phyloP scores from a whole-genome alignment of 2,797 vertebrate species.

The Decapterus maruadsi region DNA sequence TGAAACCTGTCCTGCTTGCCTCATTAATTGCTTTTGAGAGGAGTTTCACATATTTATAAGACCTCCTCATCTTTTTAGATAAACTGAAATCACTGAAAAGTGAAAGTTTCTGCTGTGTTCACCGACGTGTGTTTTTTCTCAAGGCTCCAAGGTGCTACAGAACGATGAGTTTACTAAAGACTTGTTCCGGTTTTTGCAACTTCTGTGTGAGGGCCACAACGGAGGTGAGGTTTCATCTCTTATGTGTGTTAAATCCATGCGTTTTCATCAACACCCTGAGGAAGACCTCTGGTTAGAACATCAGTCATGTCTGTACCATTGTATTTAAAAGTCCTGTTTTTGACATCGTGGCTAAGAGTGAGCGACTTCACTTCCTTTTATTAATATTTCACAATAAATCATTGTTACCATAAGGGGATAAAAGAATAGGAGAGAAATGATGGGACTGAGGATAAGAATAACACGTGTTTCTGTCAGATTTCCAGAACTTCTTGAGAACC shows the following conservation, averaged over 20 bases:
- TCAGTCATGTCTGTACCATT: no score
- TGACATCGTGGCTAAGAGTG: no score
- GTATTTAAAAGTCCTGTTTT: no score
- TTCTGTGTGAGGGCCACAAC: slow-evolving; percentile 99
- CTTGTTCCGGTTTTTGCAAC: slow-evolving; percentile 98
- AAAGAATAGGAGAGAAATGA: background rate
- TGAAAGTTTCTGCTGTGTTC: slow-evolving; percentile 21
- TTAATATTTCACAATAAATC: background rate
- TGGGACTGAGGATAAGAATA: background rate
- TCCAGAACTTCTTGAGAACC: slow-evolving; percentile 98
- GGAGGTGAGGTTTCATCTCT: slow-evolving; percentile 86
- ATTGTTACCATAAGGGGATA: background rate
- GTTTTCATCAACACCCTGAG: background rate
- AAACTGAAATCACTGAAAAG: background rate
- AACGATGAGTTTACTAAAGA: slow-evolving; percentile 98
- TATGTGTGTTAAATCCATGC: background rate
- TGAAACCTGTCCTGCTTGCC: slow-evolving; percentile 78
- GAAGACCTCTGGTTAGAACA: no score
- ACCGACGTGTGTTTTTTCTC: slow-evolving; percentile 29
- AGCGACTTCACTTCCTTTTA: background rate
- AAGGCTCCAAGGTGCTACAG: slow-evolving; percentile 98
- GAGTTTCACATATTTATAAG: slow-evolving; percentile 27
- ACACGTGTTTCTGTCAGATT: slow-evolving; percentile 85
- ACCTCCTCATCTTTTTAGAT: slow-evolving; percentile 17
- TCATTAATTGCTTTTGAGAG: slow-evolving; percentile 67